phyloP scores from a whole-genome alignment of 2,113 vertebrate genomes.

The Glaucidium brasilianum region DNA sequence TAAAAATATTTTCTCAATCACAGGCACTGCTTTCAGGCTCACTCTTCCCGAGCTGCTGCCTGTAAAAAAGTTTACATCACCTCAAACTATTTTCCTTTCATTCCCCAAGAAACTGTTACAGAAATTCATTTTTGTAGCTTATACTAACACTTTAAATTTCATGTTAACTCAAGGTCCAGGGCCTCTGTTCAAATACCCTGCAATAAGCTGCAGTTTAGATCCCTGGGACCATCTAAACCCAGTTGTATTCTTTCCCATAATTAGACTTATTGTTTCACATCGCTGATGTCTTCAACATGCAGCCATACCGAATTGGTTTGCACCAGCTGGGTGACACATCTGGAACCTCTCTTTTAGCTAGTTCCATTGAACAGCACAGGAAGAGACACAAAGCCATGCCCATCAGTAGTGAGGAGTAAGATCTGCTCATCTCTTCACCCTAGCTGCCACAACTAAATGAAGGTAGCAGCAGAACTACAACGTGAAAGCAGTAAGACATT shows the following conservation, averaged over 20 bases:
- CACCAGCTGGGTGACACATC: not conserved
- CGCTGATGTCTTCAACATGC: not conserved
- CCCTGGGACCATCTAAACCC: not conserved
- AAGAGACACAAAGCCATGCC: not conserved
- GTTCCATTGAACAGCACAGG: not conserved
- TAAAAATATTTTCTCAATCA: not conserved
- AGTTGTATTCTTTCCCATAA: not conserved
- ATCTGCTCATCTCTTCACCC: not conserved
- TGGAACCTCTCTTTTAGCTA: not conserved
- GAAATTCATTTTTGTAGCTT: not conserved
- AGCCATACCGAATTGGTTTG: not conserved
- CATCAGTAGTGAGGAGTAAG: not conserved
- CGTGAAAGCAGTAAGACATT: not conserved
- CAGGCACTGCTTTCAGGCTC: not conserved
- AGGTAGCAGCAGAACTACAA: not conserved
- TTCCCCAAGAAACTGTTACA: fast-evolving
- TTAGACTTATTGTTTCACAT: not conserved
- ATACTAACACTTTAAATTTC: not conserved
- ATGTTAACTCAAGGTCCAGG: not conserved
- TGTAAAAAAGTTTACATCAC: not conserved
- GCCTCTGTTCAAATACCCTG: not conserved
- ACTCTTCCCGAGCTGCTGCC: not conserved
- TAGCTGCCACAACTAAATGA: not conserved
- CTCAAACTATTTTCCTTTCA: not conserved
- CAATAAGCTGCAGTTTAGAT: not conserved